A percentile compares a stretch with the other conserved stretches of the same genome.
phyloP scores from a whole-genome alignment of 2,113 vertebrate genomes.

The Otus sunia region DNA sequence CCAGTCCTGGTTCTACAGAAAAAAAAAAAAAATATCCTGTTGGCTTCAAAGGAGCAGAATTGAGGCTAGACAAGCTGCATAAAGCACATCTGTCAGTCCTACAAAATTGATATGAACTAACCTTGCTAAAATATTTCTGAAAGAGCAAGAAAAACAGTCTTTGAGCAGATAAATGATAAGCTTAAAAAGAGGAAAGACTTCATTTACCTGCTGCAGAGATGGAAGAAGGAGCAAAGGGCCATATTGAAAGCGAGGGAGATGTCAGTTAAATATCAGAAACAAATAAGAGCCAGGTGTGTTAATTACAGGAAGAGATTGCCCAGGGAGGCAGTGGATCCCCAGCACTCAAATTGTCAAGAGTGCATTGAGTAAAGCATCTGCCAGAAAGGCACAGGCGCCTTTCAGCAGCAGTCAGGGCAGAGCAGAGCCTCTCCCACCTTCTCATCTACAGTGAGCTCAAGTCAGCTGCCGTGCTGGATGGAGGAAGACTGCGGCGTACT shows the following conservation, averaged over 20 bases:
- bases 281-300: neutral
- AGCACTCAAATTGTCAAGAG: rapidly evolving
- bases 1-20: neutral
- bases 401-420: rapidly evolving
- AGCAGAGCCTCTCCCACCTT: neutral
- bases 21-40: neutral
- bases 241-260: neutral
- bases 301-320: rapidly evolving
- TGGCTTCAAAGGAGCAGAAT: neutral
- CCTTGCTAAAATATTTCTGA: neutral
- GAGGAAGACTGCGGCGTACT: neutral
- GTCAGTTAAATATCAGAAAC: neutral
- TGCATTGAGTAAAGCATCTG: neutral
- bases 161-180: neutral
- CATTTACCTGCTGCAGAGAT: neutral
- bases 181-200: neutral
- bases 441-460: neutral
- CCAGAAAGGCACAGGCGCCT: neutral
- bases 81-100: neutral
- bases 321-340: neutral
- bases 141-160: neutral
- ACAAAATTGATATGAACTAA: neutral
- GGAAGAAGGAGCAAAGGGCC: neutral
- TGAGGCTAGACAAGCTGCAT: neutral
- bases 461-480: neutral